Percentiles rank a stretch among this genome's conserved stretches.
Conservation (phyloP, 1,140 invertebrate genomes). For the Camponotus pennsylvanicus region DNA sequence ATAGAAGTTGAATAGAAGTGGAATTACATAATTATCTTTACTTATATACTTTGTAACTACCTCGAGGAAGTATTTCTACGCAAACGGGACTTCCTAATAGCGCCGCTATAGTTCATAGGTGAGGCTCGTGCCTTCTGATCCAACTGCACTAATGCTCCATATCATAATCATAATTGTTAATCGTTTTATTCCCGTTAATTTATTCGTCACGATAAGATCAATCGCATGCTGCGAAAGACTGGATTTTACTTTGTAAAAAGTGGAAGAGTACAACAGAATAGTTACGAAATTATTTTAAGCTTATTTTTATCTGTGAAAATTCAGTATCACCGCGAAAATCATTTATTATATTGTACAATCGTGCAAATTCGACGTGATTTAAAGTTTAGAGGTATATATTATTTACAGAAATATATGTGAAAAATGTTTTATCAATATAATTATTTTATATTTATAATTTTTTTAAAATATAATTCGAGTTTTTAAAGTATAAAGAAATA, state of each 20-base stretch:
- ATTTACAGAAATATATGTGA: background rate
- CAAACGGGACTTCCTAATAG: background rate
- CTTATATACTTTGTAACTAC: background rate
- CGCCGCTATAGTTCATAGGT: background rate
- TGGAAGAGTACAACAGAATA: background rate
- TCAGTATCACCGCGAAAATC: background rate
- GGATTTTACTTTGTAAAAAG: conserved; percentile 35
- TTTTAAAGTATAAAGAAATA: background rate
- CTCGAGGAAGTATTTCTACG: conserved; percentile 19
- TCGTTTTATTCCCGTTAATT: conserved; percentile 15
- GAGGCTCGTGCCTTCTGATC: background rate
- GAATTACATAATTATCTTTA: background rate
- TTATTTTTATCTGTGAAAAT: conserved; percentile 9
- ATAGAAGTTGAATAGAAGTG: background rate
- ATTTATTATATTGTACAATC: background rate
- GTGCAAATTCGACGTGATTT: too few species aligned
- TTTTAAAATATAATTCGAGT: background rate
- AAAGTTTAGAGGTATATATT: background rate
- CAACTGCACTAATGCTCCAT: background rate
- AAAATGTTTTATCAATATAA: background rate
- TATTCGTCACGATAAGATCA: conserved; percentile 1
- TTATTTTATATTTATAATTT: background rate
- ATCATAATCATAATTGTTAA: conserved; percentile 35
- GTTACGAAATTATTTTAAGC: conserved; percentile 9
- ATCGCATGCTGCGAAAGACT: conserved; percentile 24